These are phyloP conservation scores for Ametastegia equiseti DNA, from an alignment of 2,888 invertebrate species.

Conservation along the genomic window DNA sequence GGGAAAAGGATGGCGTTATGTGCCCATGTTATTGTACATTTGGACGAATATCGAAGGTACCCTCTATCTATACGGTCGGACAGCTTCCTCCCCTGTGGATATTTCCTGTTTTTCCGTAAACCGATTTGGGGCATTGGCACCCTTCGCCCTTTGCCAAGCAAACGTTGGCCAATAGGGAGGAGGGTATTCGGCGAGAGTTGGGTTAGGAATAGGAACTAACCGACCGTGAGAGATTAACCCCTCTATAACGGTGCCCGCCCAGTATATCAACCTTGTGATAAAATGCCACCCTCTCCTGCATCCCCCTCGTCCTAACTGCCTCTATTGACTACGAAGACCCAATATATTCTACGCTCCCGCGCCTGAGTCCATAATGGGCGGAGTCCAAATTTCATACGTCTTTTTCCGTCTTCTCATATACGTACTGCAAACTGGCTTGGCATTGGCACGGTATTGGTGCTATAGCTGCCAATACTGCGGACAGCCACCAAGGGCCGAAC, in stretches of 20 bases:
- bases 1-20: not conserved
- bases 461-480: too few species aligned
- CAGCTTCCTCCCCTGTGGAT: slow-evolving; percentile 32
- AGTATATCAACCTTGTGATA: slow-evolving; percentile 75
- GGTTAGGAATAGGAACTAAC: slow-evolving; percentile 75
- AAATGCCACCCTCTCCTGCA: slow-evolving; percentile 67
- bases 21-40: not conserved
- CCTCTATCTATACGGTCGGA: slow-evolving; percentile 6
- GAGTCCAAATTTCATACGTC: slow-evolving; percentile 75
- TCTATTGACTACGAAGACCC: slow-evolving; percentile 75
- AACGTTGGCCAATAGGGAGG: slow-evolving; percentile 40
- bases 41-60: not conserved
- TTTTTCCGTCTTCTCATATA: slow-evolving; percentile 55
- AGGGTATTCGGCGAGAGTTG: slow-evolving; percentile 57
- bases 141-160: slow-evolving; percentile 20
- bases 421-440: not conserved
- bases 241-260: slow-evolving; percentile 73
- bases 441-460: too few species aligned
- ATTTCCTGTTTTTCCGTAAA: slow-evolving; percentile 47
- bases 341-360: slow-evolving; percentile 72
- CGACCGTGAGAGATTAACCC: slow-evolving; percentile 76
- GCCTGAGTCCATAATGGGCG: slow-evolving; percentile 72
- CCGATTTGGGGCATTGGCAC: slow-evolving; percentile 43
- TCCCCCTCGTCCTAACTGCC: slow-evolving; percentile 70
- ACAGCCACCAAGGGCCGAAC: too few species aligned